Evolutionary conservation across 2,888 invertebrate species (phyloP).

Genomic region (Cremastobaeus sp.): DNA sequence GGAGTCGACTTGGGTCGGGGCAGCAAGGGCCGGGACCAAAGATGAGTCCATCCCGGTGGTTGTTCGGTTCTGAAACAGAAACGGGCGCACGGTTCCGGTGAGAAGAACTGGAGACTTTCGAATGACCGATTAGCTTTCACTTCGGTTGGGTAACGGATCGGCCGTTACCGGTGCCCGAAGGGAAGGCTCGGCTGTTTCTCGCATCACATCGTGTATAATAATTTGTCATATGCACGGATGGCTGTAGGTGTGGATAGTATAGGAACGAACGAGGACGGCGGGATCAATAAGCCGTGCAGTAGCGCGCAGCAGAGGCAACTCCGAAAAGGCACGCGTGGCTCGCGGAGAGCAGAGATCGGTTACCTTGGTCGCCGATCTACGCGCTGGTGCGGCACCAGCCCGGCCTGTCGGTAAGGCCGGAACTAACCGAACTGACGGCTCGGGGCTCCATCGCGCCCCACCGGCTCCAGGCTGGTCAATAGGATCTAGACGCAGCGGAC

Average conservation of each 20-base stretch:
- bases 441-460: slow-evolving; percentile 8
- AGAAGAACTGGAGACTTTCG: slow-evolving; percentile 17
- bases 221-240: slow-evolving; percentile 27
- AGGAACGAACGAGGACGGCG: slow-evolving; percentile 65
- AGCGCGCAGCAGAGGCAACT: slow-evolving; percentile 63
- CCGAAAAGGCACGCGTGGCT: slow-evolving; percentile 29
- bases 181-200: background rate
- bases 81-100: slow-evolving; percentile 19
- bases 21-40: slow-evolving; percentile 65
- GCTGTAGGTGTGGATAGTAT: slow-evolving; percentile 32
- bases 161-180: slow-evolving; percentile 3
- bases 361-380: slow-evolving; percentile 19
- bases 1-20: slow-evolving; percentile 70
- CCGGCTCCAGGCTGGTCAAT: background rate
- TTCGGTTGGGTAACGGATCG: slow-evolving; percentile 12
- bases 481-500: background rate
- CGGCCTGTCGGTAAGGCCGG: slow-evolving; percentile 16
- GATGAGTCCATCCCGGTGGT: slow-evolving; percentile 73
- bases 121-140: slow-evolving; percentile 23
- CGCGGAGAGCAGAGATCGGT: slow-evolving; percentile 8
- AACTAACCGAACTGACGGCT: background rate
- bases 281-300: slow-evolving; percentile 76
- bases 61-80: slow-evolving; percentile 49
- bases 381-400: slow-evolving; percentile 21
- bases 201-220: background rate